phyloP scores from a whole-genome alignment of 2,113 vertebrate species.

The Sphyrna mokarran region DNA sequence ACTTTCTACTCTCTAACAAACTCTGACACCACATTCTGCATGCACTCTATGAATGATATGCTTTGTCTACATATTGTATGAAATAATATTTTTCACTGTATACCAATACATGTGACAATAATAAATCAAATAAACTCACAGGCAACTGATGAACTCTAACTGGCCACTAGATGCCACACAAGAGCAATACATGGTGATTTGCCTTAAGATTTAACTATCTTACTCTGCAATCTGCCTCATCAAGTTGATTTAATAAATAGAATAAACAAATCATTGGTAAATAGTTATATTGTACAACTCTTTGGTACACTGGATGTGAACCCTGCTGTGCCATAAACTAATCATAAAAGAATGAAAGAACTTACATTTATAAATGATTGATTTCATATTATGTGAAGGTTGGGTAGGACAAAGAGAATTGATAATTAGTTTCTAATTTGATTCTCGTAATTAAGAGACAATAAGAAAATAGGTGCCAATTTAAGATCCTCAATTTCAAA shows the following conservation, averaged over 20 bases:
- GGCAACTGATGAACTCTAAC: background rate
- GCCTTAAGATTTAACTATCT: background rate
- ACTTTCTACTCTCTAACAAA: background rate
- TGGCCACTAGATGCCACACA: conserved; percentile 22
- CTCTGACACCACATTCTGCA: too few relatives aligned
- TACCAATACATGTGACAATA: too few relatives aligned
- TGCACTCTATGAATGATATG: too few relatives aligned
- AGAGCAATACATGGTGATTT: background rate
- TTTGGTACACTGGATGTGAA: background rate
- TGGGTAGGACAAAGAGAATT: background rate
- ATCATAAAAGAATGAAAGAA: background rate
- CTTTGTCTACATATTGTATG: too few relatives aligned
- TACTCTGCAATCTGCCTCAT: background rate
- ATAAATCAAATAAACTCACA: too few relatives aligned
- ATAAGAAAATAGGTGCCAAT: background rate
- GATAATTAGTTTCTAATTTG: background rate
- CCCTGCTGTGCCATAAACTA: background rate
- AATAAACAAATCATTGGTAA: background rate
- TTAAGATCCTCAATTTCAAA: background rate
- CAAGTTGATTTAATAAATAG: background rate
- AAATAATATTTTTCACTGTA: too few relatives aligned
- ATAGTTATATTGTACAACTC: background rate
- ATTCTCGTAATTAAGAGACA: background rate
- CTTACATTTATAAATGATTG: background rate
- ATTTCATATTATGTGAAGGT: background rate